Evolutionary conservation across 2,113 vertebrate genomes (phyloP).

Genomic region (Aldabrachelys gigantea): DNA sequence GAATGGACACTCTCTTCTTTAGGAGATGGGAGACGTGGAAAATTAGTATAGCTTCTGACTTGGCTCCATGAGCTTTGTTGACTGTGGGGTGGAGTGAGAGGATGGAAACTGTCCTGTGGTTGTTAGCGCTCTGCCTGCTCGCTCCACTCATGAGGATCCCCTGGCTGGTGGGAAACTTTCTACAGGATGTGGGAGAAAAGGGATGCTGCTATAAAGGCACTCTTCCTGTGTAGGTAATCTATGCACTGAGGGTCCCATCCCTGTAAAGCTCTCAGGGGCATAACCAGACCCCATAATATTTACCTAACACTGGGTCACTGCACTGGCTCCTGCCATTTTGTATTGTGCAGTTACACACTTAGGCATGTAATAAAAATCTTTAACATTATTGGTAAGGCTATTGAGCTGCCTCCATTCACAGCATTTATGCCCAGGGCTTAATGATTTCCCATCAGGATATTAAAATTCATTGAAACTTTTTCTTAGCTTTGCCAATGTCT

Average conservation of each 20-base stretch:
- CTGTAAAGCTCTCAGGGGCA: background rate
- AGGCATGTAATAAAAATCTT: slow-evolving; percentile 21
- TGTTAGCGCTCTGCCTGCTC: slow-evolving; percentile 7
- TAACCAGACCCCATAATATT: background rate
- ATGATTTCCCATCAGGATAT: background rate
- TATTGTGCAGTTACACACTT: background rate
- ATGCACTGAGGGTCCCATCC: background rate
- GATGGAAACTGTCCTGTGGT: background rate
- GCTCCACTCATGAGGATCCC: background rate
- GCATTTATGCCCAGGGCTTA: background rate
- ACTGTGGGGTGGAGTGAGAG: background rate
- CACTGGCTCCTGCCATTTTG: background rate
- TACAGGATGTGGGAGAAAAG: background rate
- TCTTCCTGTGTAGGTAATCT: background rate
- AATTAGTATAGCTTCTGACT: background rate
- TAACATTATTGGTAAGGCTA: background rate
- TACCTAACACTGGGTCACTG: background rate
- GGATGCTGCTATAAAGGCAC: background rate
- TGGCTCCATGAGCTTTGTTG: slow-evolving; percentile 4
- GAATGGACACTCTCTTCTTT: background rate
- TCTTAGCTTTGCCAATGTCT: background rate
- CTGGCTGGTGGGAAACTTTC: background rate
- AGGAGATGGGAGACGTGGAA: background rate
- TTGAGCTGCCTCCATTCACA: background rate
- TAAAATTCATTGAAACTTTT: background rate